phyloP scores from a whole-genome alignment of 2,888 invertebrate species.

The Pardosa pseudoannulata region DNA sequence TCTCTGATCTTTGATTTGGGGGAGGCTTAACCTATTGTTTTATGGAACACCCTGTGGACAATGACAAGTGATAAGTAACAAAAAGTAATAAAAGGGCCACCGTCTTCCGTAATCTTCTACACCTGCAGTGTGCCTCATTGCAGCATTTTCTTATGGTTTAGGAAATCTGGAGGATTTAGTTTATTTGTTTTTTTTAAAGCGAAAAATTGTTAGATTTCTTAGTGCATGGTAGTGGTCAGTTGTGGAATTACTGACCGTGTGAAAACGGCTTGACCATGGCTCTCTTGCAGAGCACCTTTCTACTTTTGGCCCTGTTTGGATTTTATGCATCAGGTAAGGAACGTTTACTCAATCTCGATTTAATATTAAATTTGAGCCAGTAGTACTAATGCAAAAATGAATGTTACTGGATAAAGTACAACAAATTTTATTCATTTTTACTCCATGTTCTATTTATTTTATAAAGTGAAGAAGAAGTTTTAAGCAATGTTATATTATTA shows the following conservation, averaged over 20 bases:
- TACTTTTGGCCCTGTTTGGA: conserved; percentile 52
- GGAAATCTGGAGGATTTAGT: background rate
- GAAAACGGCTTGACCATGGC: conserved; percentile 42
- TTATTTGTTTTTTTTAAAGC: conserved; percentile 9
- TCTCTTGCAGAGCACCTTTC: conserved; percentile 29
- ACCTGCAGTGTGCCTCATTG: conserved; percentile 41
- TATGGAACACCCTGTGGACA: conserved; percentile 17
- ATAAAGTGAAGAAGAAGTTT: too few species aligned
- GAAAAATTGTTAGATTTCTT: background rate
- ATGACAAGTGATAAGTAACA: conserved; percentile 14
- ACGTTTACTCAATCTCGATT: background rate
- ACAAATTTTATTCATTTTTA: too few species aligned
- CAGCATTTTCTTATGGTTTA: background rate
- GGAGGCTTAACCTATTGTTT: conserved; percentile 34
- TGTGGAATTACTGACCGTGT: conserved; percentile 14
- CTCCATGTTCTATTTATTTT: too few species aligned
- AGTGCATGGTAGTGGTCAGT: conserved; percentile 53
- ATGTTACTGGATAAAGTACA: too few species aligned
- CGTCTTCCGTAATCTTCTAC: background rate
- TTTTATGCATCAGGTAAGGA: conserved; percentile 52
- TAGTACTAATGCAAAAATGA: too few species aligned
- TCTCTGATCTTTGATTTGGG: conserved; percentile 63
- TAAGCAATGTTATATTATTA: too few species aligned
- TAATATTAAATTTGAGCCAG: background rate
- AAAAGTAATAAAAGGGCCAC: conserved; percentile 45